A percentile compares a stretch with the other conserved stretches of the same genome.
phyloP scores from a whole-genome alignment of 2,888 invertebrate species.

The Drosophila dives region DNA sequence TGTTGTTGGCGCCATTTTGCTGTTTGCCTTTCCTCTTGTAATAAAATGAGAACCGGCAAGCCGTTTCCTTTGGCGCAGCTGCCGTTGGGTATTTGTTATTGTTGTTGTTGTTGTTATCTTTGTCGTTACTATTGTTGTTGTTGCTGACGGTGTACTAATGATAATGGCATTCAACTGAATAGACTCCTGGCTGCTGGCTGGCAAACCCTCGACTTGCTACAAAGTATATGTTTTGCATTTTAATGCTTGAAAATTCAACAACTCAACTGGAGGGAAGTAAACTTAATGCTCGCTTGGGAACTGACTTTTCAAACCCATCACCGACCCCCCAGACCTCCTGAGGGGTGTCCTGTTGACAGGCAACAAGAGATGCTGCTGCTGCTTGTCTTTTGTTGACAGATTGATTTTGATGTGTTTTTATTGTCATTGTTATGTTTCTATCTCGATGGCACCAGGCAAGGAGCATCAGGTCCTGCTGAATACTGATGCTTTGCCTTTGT shows the following conservation, averaged over 20 bases:
- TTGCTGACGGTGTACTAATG: slow-evolving; percentile 55
- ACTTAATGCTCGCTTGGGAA: slow-evolving; percentile 14
- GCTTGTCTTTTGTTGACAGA: slow-evolving; percentile 70
- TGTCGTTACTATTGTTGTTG: slow-evolving; percentile 8
- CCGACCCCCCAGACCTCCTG: not conserved
- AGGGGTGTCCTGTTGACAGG: slow-evolving; percentile 44
- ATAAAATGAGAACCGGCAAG: slow-evolving; percentile 77
- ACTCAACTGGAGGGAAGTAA: slow-evolving; percentile 18
- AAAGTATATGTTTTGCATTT: slow-evolving; percentile 58
- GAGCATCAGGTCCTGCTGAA: slow-evolving; percentile 4
- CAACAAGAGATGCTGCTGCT: slow-evolving; percentile 16
- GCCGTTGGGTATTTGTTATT: slow-evolving; percentile 13
- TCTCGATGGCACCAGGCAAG: slow-evolving; percentile 8
- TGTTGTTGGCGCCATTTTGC: slow-evolving; percentile 79
- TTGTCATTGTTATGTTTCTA: slow-evolving; percentile 71
- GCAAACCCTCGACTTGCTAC: slow-evolving; percentile 25
- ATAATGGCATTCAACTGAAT: slow-evolving; percentile 65
- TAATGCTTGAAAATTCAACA: slow-evolving; percentile 69
- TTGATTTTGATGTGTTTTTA: slow-evolving; percentile 79
- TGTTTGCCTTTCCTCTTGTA: slow-evolving; percentile 80
- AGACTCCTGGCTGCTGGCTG: slow-evolving; percentile 4
- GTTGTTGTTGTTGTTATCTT: slow-evolving; percentile 14
- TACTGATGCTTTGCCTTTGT: slow-evolving; percentile 21
- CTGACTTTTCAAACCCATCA: slow-evolving; percentile 18
- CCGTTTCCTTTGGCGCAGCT: slow-evolving; percentile 56